Evolutionary conservation across 1,140 invertebrate species (phyloP).

Genomic region (Lordiphosa clarofinis): DNA sequence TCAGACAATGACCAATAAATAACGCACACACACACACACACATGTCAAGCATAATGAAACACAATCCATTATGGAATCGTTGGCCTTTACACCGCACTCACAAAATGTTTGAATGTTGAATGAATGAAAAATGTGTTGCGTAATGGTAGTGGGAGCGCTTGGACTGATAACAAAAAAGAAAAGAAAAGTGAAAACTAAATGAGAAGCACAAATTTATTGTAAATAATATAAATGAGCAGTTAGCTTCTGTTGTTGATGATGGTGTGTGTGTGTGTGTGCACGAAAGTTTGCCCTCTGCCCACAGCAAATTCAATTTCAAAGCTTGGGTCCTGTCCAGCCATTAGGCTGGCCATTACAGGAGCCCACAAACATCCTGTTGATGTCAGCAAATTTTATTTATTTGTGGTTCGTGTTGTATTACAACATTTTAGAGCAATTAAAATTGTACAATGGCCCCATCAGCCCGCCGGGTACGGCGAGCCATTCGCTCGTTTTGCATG

Average conservation of each 20-base stretch:
- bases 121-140: constrained; percentile 44
- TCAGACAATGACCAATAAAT: constrained; percentile 46
- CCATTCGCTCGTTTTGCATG: constrained; percentile 26
- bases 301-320: constrained; percentile 22
- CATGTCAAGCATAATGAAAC: constrained; percentile 27
- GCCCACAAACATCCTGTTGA: constrained; percentile 74
- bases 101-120: neutral
- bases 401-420: constrained; percentile 76
- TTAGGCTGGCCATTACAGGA: constrained; percentile 65
- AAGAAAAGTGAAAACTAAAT: constrained; percentile 70
- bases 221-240: constrained; percentile 45
- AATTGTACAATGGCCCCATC: constrained; percentile 62
- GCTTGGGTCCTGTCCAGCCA: constrained; percentile 36
- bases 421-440: constrained; percentile 75
- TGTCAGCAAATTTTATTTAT: constrained; percentile 78
- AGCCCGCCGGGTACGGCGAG: neutral
- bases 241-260: constrained; percentile 2
- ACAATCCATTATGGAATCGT: constrained; percentile 57
- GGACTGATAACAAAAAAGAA: constrained; percentile 25
- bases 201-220: constrained; percentile 52
- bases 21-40: constrained; percentile 15
- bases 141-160: constrained; percentile 30
- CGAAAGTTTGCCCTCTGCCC: constrained; percentile 12
- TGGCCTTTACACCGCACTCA: constrained; percentile 10
- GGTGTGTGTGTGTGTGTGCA: neutral